phyloP scores from a whole-genome alignment of 2,113 vertebrate genomes.

The Prochilodus magdalenae region DNA sequence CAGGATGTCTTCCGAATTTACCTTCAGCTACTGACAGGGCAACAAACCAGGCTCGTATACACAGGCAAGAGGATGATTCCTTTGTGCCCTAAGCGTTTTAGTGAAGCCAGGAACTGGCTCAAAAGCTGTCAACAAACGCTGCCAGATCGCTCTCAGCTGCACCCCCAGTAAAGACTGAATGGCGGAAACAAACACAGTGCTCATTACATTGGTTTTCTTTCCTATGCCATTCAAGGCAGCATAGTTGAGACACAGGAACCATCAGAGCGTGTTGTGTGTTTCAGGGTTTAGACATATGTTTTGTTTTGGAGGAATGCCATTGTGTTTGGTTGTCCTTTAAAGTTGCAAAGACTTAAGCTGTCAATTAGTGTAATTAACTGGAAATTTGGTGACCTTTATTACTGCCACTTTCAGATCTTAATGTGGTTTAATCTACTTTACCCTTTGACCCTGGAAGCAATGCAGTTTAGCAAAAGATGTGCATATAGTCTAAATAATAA shows the following conservation, averaged over 20 bases:
- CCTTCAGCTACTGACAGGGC: slow-evolving; percentile 79
- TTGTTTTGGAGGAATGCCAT: not conserved
- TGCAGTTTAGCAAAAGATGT: not conserved
- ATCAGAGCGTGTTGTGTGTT: slow-evolving; percentile 63
- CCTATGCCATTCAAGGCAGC: slow-evolving; percentile 66
- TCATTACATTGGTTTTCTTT: slow-evolving; percentile 70
- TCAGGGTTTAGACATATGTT: not conserved
- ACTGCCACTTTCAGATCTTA: not conserved
- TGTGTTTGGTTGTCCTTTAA: not conserved
- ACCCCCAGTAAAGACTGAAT: slow-evolving; percentile 66
- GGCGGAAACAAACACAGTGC: slow-evolving; percentile 63
- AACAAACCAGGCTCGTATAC: slow-evolving; percentile 69
- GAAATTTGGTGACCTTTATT: not conserved
- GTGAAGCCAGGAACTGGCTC: slow-evolving; percentile 76
- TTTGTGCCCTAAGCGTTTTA: slow-evolving; percentile 81
- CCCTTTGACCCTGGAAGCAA: not conserved
- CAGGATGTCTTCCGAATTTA: slow-evolving; percentile 81
- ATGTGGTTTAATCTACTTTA: not conserved
- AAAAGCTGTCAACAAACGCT: slow-evolving; percentile 76
- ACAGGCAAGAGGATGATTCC: slow-evolving; percentile 69
- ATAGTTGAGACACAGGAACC: slow-evolving; percentile 63
- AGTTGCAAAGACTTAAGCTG: not conserved
- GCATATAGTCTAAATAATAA: not conserved
- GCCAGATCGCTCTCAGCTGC: slow-evolving; percentile 65
- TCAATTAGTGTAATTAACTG: slow-evolving; percentile 4